Percentiles rank a stretch among this genome's conserved stretches.
Conservation (phyloP, 1,140 invertebrate genomes). For the Ditylenchus dipsaci region DNA sequence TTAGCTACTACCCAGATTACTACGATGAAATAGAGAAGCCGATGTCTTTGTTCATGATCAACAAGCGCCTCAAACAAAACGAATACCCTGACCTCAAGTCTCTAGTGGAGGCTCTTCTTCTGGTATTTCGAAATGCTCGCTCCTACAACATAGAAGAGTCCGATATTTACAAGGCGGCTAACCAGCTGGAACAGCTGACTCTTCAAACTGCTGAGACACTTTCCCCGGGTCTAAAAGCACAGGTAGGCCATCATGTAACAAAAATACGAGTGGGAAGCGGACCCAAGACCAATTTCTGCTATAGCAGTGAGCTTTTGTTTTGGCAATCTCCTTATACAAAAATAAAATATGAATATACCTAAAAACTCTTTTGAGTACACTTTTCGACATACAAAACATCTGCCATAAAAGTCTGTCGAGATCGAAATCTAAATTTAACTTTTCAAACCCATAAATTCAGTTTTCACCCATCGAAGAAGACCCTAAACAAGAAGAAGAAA, state of each 20-base stretch:
- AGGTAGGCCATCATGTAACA: neutral
- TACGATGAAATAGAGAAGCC: conserved; percentile 94
- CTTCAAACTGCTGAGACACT: conserved; percentile 42
- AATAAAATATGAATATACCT: too few species aligned
- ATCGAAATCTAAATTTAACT: too few species aligned
- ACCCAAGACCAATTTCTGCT: too few species aligned
- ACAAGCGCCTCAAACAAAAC: conserved; percentile 72
- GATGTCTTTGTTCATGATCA: conserved; percentile 85
- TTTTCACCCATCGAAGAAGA: too few species aligned
- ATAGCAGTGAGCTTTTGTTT: too few species aligned
- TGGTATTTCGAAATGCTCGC: conserved; percentile 95
- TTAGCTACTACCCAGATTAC: conserved; percentile 80
- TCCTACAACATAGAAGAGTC: conserved; percentile 84
- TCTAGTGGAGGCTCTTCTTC: conserved; percentile 37
- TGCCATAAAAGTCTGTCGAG: too few species aligned
- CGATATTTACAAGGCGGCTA: conserved; percentile 67
- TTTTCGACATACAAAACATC: too few species aligned
- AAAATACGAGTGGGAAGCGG: too few species aligned
- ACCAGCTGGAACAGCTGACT: conserved; percentile 37
- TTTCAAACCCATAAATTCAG: too few species aligned
- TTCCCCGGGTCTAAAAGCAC: conserved; percentile 5
- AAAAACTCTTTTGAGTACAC: too few species aligned
- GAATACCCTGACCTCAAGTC: conserved; percentile 34
- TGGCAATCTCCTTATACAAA: too few species aligned
- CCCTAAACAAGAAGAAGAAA: too few species aligned